phyloP scores from a whole-genome alignment of 2,113 vertebrate species.

The Cavia aperea region DNA sequence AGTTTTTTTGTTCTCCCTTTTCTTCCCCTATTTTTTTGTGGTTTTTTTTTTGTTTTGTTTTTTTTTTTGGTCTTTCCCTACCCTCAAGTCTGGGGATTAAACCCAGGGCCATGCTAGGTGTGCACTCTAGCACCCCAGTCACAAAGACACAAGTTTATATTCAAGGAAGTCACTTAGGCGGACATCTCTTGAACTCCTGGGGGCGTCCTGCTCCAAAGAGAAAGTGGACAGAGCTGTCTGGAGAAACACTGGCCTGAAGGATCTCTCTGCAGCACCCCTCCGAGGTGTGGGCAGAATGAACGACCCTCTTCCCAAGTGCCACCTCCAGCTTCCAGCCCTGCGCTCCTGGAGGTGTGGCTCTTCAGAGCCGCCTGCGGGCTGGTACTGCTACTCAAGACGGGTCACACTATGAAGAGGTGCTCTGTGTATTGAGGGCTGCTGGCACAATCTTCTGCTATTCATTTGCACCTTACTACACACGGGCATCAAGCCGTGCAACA shows the following conservation, averaged over 20 bases:
- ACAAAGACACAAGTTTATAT: not conserved
- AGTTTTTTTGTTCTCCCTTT: not conserved
- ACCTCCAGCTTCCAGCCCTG: not conserved
- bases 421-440: not conserved
- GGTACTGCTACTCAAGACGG: not conserved
- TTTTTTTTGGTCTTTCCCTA: not conserved
- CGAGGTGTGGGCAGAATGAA: not conserved
- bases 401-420: not conserved
- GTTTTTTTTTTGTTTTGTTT: not conserved
- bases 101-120: not conserved
- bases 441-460: not conserved
- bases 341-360: not conserved
- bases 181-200: not conserved
- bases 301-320: not conserved
- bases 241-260: not conserved
- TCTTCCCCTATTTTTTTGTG: not conserved
- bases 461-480: not conserved
- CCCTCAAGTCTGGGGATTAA: not conserved
- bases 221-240: not conserved
- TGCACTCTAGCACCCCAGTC: not conserved
- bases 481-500: not conserved
- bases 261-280: not conserved
- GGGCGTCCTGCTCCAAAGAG: not conserved
- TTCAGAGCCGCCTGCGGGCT: not conserved
- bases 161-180: not conserved